Evolutionary conservation across 2,113 vertebrate species (phyloP), one percentile per base, ranked within the genome.

Genomic region (Dendropsophus ebraccatus): DNA sequence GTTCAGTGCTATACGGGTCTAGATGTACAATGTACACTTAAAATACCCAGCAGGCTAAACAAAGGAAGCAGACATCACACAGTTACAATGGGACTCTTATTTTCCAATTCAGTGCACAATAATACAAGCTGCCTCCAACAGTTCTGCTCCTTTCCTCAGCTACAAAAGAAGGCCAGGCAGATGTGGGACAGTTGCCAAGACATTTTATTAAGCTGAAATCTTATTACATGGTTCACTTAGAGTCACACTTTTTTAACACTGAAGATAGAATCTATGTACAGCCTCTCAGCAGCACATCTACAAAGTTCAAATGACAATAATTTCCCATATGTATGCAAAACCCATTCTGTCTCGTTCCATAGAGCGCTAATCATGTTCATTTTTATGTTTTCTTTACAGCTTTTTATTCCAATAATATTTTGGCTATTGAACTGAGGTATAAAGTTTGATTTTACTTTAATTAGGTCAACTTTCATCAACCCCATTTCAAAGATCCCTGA

Each of bases 381-480:
- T 85, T 85, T 49, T 81, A 69, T 80, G 84, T 58, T 62, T 81
- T 74, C 41, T 49, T 74, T 81, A n/a, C 78, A 32, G 52, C 8
- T 17, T 81, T 86, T 73, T 52, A 86, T 81, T 69, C 52, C 45
- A 69, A 81, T 73, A 60, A 62, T 81, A 81, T 81, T 81, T 86
- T 54, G 49, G 25, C 35, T 80, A 86, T 86, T 86, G 77, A 86
- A 73, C 75, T 69, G 49, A 23, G 67, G 50, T 86, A 81, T 86
- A 45, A 86, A 81, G 67, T 86, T 86, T 81, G 52, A 81, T 86
- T 81, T 81, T 32, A 30, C 78, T 81, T 81, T 86, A 81, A 86
- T 86, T 65, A 72, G 85, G 85, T 81, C 85, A 81, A 86, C 67
- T 86, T 86, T 86, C 67, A 81, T 81, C 85, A 86, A 86, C 78